Evolutionary conservation across 2,888 invertebrate genomes (phyloP).

Genomic region (Cheilosia vulpina): DNA sequence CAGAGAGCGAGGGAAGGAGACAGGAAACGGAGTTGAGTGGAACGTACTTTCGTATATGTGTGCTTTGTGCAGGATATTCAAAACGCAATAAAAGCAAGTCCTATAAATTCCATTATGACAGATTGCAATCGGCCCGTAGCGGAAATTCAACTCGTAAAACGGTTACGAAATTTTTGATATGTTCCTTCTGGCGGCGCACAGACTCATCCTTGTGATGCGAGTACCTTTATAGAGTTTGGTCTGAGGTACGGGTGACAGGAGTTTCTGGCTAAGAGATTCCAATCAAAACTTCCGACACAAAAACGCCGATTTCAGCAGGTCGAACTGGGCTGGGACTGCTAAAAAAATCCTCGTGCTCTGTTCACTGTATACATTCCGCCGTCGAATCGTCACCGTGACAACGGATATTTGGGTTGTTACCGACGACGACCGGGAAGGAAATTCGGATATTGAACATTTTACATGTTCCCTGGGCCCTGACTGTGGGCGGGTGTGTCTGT

Average conservation of each 20-base stretch:
- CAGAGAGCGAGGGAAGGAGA: slow-evolving; percentile 2
- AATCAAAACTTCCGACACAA: slow-evolving; percentile 76
- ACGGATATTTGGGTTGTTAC: slow-evolving; percentile 71
- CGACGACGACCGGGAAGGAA: slow-evolving; percentile 64
- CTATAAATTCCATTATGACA: slow-evolving; percentile 78
- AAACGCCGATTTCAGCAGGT: slow-evolving; percentile 70
- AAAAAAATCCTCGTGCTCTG: slow-evolving; percentile 24
- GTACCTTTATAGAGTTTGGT: slow-evolving; percentile 51
- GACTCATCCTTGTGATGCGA: slow-evolving; percentile 23
- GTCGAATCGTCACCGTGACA: slow-evolving; percentile 45
- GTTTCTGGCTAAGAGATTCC: slow-evolving; percentile 58
- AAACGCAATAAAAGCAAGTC: slow-evolving; percentile 74
- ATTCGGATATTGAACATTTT: slow-evolving; percentile 64
- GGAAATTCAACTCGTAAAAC: slow-evolving; percentile 78
- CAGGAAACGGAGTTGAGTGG: slow-evolving; percentile 46
- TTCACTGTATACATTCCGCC: slow-evolving; percentile 29
- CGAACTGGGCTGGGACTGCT: slow-evolving; percentile 9
- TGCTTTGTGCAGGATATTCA: slow-evolving; percentile 69
- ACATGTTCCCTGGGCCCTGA: slow-evolving; percentile 25
- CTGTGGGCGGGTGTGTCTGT: slow-evolving; percentile 6
- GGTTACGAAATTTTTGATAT: slow-evolving; percentile 75
- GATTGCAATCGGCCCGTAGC: slow-evolving; percentile 77
- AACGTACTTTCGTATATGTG: background rate
- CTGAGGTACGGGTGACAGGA: slow-evolving; percentile 25
- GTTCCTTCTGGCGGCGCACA: slow-evolving; percentile 68